Percentiles rank a stretch among this genome's conserved stretches.
These are phyloP conservation scores for Salminus brasiliensis DNA, from an alignment of 2,113 vertebrate genomes.

Conservation along the genomic window DNA sequence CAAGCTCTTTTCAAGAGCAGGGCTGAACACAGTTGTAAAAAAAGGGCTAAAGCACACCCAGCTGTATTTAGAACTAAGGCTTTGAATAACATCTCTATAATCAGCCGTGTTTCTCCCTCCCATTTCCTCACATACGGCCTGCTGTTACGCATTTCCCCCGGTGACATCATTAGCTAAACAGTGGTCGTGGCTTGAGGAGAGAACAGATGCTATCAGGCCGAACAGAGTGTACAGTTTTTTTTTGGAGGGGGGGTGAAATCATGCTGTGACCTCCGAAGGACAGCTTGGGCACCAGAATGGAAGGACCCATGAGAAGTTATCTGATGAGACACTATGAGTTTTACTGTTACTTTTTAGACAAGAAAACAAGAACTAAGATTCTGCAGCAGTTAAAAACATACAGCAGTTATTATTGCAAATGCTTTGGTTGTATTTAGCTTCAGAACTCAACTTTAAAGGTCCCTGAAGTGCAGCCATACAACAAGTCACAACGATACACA, in stretches of 20 bases:
- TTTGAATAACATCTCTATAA: slow-evolving; percentile 62
- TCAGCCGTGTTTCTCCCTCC: slow-evolving; percentile 47
- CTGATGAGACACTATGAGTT: neutral
- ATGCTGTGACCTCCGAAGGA: neutral
- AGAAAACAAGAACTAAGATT: neutral
- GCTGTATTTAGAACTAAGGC: slow-evolving; percentile 41
- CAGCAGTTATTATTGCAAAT: neutral
- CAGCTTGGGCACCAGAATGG: too few species aligned
- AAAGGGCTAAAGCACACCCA: slow-evolving; percentile 31
- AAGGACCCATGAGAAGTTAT: too few species aligned
- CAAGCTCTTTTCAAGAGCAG: slow-evolving; percentile 7
- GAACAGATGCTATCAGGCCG: slow-evolving; percentile 64
- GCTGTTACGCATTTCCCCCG: slow-evolving; percentile 57
- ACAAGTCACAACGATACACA: too few species aligned
- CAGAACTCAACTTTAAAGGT: neutral
- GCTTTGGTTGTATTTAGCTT: neutral
- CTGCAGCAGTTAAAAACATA: neutral
- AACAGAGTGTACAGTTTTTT: neutral
- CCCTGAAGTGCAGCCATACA: too few species aligned
- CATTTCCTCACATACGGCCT: slow-evolving; percentile 50
- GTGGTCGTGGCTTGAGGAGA: slow-evolving; percentile 54
- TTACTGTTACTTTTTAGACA: neutral
- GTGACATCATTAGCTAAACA: slow-evolving; percentile 74
- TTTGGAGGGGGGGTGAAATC: neutral
- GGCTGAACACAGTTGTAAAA: slow-evolving; percentile 14